These are phyloP conservation scores for Sarcophaga peregrina DNA, from an alignment of 1,140 invertebrate genomes.

Conservation along the genomic window DNA sequence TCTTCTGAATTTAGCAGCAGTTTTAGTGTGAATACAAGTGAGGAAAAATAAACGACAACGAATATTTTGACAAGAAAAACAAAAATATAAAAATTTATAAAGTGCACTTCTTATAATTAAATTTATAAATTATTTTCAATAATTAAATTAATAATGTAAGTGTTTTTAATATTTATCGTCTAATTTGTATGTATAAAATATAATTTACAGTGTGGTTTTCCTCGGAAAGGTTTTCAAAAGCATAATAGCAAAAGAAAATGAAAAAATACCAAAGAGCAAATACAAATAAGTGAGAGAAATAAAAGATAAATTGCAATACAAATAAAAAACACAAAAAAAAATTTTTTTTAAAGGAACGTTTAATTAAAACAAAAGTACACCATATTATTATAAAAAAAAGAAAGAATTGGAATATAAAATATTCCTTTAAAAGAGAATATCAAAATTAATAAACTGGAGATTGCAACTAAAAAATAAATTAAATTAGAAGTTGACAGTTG, in stretches of 20 bases:
- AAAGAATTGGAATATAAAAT: background rate
- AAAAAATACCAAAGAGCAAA: background rate
- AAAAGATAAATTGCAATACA: constrained; percentile 21
- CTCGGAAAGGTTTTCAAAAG: background rate
- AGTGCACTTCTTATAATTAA: background rate
- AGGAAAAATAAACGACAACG: constrained; percentile 22
- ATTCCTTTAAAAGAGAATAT: background rate
- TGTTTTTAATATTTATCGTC: background rate
- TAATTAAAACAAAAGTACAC: constrained; percentile 1
- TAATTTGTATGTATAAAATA: background rate
- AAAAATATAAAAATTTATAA: background rate
- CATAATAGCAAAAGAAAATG: background rate
- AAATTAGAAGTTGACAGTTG: background rate
- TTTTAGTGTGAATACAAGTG: constrained; percentile 8
- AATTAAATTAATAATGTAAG: background rate
- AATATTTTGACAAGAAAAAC: constrained; percentile 10
- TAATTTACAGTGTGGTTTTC: background rate
- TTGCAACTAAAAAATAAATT: background rate
- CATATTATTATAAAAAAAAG: background rate
- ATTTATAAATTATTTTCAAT: background rate
- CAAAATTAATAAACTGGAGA: background rate
- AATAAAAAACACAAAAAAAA: constrained; percentile 13
- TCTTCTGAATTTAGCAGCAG: constrained; percentile 11
- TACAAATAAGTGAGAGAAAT: background rate
- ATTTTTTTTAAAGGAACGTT: background rate